phyloP scores from a whole-genome alignment of 1,140 invertebrate species.

The Uloborus diversus region DNA sequence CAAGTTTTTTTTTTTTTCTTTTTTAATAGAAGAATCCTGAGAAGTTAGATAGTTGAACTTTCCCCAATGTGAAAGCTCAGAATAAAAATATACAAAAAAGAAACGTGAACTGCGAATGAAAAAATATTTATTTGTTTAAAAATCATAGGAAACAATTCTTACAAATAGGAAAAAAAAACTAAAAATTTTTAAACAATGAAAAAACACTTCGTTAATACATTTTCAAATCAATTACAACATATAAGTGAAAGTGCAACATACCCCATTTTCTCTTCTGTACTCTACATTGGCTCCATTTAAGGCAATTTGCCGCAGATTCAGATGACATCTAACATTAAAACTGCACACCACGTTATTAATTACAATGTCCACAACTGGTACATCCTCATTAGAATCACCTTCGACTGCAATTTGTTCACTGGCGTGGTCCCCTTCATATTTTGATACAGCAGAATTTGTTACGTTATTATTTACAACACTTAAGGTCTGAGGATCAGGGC shows the following conservation, averaged over 20 bases:
- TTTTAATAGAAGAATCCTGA: too few species aligned
- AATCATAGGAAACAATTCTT: too few species aligned
- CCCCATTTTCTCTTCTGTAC: conserved; percentile 92
- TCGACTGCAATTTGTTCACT: conserved; percentile 12
- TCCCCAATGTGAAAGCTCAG: too few species aligned
- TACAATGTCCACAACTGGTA: conserved; percentile 79
- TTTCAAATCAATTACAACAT: not conserved
- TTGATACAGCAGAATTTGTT: conserved; percentile 1
- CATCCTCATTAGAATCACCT: conserved; percentile 33
- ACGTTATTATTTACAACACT: conserved; percentile 27
- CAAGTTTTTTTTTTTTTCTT: too few species aligned
- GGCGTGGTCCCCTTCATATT: conserved; percentile 6
- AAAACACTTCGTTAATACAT: too few species aligned
- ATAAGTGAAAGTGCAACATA: conserved; percentile 65
- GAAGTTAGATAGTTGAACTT: too few species aligned
- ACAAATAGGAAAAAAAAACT: too few species aligned
- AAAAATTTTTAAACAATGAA: too few species aligned
- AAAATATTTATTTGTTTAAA: too few species aligned
- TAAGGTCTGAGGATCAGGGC: conserved; percentile 11
- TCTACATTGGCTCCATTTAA: conserved; percentile 93
- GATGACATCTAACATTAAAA: conserved; percentile 96
- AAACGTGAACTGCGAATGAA: too few species aligned
- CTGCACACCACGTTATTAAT: conserved; percentile 99
- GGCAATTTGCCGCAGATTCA: conserved; percentile 95
- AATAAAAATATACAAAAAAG: too few species aligned